phyloP scores from a whole-genome alignment of 2,888 invertebrate species.

The Phyllotreta cruciferae region DNA sequence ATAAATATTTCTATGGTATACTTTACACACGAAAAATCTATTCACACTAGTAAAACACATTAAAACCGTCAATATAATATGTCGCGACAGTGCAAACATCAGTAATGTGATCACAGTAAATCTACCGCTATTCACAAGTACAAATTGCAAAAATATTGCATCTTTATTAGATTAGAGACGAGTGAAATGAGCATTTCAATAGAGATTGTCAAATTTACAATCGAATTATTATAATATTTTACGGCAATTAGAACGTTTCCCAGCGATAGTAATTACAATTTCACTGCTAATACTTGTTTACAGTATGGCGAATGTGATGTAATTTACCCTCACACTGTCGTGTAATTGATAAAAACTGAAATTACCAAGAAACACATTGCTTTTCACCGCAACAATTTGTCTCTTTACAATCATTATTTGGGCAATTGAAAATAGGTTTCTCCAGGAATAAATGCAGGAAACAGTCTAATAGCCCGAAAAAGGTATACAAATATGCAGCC shows the following conservation, averaged over 20 bases:
- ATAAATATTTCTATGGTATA: conserved; percentile 16
- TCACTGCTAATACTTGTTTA: neutral
- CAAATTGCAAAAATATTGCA: conserved; percentile 45
- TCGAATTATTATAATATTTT: conserved; percentile 16
- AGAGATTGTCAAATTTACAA: conserved; percentile 33
- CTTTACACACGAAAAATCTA: conserved; percentile 36
- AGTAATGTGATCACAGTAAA: conserved; percentile 57
- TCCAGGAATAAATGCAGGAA: neutral
- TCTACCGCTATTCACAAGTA: conserved; percentile 48
- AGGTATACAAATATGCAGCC: conserved; percentile 34
- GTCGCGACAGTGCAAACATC: conserved; percentile 51
- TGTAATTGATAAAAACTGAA: too few species aligned
- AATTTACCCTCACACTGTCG: too few species aligned
- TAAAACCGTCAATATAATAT: conserved; percentile 45
- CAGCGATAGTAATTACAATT: neutral
- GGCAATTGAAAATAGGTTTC: too few species aligned
- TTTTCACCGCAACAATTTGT: too few species aligned
- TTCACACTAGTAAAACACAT: conserved; percentile 37
- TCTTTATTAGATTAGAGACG: conserved; percentile 41
- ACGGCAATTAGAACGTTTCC: conserved; percentile 1
- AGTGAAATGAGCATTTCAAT: conserved; percentile 53
- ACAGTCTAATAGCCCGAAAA: conserved; percentile 14
- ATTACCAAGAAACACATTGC: too few species aligned
- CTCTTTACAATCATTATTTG: too few species aligned
- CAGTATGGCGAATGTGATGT: neutral